Evolutionary conservation across 1,140 invertebrate species (phyloP).

Genomic region (Drosophila sp.): DNA sequence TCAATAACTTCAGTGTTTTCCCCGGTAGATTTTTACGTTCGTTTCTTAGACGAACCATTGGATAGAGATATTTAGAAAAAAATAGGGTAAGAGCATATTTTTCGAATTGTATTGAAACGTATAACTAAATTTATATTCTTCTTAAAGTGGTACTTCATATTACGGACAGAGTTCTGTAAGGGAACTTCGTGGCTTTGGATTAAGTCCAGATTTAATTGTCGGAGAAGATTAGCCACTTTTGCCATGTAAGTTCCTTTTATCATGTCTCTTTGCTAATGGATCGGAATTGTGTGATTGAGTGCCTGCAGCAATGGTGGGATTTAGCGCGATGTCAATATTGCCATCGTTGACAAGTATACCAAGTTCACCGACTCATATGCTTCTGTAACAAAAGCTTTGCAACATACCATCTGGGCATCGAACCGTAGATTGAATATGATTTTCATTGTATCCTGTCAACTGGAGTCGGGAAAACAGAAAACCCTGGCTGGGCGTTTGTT

Average conservation of each 20-base stretch:
- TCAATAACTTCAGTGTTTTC: too few relatives aligned
- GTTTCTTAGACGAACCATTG: too few relatives aligned
- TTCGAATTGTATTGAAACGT: neutral
- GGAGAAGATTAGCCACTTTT: slow-evolving; percentile 98
- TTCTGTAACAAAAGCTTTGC: slow-evolving; percentile 96
- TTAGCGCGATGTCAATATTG: slow-evolving; percentile 95
- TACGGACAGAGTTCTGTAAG: slow-evolving; percentile 98
- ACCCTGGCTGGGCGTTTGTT: slow-evolving; percentile 97
- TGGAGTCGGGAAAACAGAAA: slow-evolving; percentile 94
- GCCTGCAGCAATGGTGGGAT: slow-evolving; percentile 95
- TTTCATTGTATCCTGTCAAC: slow-evolving; percentile 95
- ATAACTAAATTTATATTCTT: neutral
- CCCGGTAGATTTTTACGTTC: too few relatives aligned
- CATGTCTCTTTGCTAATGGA: slow-evolving; percentile 97
- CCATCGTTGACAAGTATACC: slow-evolving; percentile 99
- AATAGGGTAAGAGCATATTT: neutral
- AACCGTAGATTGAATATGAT: slow-evolving; percentile 94
- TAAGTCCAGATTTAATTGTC: slow-evolving; percentile 98
- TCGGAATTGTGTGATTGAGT: slow-evolving; percentile 94
- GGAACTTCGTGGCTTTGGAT: slow-evolving; percentile 94
- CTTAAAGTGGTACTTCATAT: slow-evolving; percentile 98
- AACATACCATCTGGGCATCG: slow-evolving; percentile 94
- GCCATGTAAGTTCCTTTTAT: slow-evolving; percentile 98
- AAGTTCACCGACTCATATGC: slow-evolving; percentile 97
- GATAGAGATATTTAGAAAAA: too few relatives aligned